Conservation (phyloP, 2,888 invertebrate genomes). For the Ethmia dodecea region DNA sequence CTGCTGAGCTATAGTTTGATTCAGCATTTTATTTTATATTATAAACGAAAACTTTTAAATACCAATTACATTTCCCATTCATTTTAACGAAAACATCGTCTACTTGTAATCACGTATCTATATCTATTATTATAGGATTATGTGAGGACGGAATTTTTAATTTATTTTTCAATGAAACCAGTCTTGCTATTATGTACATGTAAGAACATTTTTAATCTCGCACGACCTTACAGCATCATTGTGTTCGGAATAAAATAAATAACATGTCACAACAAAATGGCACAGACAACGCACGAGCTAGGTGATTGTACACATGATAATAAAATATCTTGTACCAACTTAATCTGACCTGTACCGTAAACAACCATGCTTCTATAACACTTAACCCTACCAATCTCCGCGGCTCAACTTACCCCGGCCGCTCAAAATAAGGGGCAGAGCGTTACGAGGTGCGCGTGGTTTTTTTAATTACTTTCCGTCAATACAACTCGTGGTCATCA, state of each 20-base stretch:
- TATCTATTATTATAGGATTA: no score
- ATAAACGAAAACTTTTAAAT: no score
- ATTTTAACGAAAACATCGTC: no score
- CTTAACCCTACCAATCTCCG: conserved; percentile 14
- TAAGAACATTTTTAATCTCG: conserved; percentile 23
- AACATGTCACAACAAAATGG: conserved; percentile 50
- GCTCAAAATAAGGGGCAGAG: conserved; percentile 33
- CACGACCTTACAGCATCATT: conserved; percentile 26
- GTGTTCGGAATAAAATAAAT: conserved; percentile 51
- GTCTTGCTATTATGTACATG: no score
- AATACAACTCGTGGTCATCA: conserved; percentile 57
- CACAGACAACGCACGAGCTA: conserved; percentile 29
- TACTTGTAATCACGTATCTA: no score
- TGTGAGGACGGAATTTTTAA: no score
- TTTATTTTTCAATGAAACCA: no score
- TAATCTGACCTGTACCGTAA: conserved; percentile 23
- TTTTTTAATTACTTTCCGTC: conserved; percentile 72
- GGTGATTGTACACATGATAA: conserved; percentile 52
- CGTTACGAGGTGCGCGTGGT: conserved; percentile 37
- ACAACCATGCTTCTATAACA: conserved; percentile 6
- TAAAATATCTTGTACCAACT: conserved; percentile 49
- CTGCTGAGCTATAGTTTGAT: no score
- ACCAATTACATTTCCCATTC: no score
- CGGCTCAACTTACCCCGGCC: conserved; percentile 28
- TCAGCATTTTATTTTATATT: no score